Percentiles rank a stretch among this genome's conserved stretches.
These are phyloP conservation scores for Hirtodrosophila confusa DNA, from an alignment of 2,888 invertebrate genomes.

Conservation along the genomic window DNA sequence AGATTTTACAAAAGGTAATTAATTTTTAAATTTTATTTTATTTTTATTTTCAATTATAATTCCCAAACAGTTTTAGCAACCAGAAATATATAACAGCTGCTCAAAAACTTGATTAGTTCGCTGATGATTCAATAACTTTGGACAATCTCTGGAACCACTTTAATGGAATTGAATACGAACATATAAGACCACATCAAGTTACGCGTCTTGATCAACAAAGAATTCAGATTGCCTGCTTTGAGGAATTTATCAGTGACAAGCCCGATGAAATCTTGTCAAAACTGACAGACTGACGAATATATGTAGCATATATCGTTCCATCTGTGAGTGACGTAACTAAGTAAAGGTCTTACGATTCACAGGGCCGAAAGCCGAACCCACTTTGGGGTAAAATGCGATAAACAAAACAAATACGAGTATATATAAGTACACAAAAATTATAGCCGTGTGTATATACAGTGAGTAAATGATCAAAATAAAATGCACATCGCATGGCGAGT, in stretches of 20 bases:
- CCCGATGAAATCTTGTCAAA: conserved; percentile 6
- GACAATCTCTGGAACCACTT: conserved; percentile 1
- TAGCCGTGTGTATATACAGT: conserved; percentile 5
- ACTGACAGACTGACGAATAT: conserved; percentile 24
- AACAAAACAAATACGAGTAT: conserved; percentile 34
- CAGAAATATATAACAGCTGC: neutral
- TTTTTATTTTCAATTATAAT: no score
- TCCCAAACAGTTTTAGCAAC: neutral
- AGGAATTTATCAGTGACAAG: conserved; percentile 1
- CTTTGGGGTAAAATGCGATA: conserved; percentile 36
- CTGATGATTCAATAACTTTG: neutral
- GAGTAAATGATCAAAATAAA: conserved; percentile 27
- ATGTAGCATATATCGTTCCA: neutral
- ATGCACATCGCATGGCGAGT: conserved; percentile 21
- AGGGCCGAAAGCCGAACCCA: conserved; percentile 31
- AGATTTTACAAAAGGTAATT: no score
- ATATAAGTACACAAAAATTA: conserved; percentile 23
- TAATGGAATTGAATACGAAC: conserved; percentile 1
- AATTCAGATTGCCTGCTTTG: conserved; percentile 8
- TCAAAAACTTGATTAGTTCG: neutral
- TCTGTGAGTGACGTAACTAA: conserved; percentile 65
- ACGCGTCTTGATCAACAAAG: neutral
- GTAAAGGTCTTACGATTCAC: conserved; percentile 44
- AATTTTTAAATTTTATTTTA: no score
- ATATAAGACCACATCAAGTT: conserved; percentile 15